Percentiles rank a stretch among this genome's conserved stretches.
phyloP scores from a whole-genome alignment of 1,140 invertebrate species.

The Drosophila lacteicornis region DNA sequence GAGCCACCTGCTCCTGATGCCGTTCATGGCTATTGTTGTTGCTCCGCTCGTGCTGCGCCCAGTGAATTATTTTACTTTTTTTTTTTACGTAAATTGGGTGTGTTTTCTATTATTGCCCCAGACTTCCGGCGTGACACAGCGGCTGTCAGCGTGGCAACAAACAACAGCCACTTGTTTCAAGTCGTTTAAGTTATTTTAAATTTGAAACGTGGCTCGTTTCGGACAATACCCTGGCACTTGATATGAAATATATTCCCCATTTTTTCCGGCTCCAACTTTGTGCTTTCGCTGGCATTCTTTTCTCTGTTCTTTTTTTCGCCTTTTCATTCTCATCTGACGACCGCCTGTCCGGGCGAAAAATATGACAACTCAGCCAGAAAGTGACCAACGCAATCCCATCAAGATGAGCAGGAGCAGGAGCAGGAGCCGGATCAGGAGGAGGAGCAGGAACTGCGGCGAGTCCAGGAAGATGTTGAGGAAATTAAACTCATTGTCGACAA shows the following conservation, averaged over 20 bases:
- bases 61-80: slow-evolving; percentile 67
- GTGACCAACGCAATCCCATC: slow-evolving; percentile 35
- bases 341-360: slow-evolving; percentile 34
- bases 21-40: slow-evolving; percentile 16
- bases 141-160: slow-evolving; percentile 54
- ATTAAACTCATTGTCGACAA: slow-evolving; percentile 70
- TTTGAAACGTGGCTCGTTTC: slow-evolving; percentile 61
- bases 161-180: slow-evolving; percentile 67
- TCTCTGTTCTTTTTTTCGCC: slow-evolving; percentile 9
- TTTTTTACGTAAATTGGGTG: slow-evolving; percentile 70
- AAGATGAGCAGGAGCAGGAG: slow-evolving; percentile 13
- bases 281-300: slow-evolving; percentile 19
- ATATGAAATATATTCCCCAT: slow-evolving; percentile 56
- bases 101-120: slow-evolving; percentile 81
- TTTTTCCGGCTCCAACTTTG: slow-evolving; percentile 32
- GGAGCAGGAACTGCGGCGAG: slow-evolving; percentile 47
- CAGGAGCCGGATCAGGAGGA: slow-evolving; percentile 34
- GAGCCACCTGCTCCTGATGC: slow-evolving; percentile 37
- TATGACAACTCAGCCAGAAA: slow-evolving; percentile 48
- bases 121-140: slow-evolving; percentile 76
- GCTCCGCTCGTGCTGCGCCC: slow-evolving; percentile 50
- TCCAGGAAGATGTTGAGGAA: slow-evolving; percentile 70
- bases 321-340: slow-evolving; percentile 38
- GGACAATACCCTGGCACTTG: slow-evolving; percentile 41
- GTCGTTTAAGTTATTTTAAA: slow-evolving; percentile 77